A percentile compares a stretch with the other conserved stretches of the same genome.
Conservation (phyloP, 2,113 vertebrate genomes). For the Prietella phreatophila region DNA sequence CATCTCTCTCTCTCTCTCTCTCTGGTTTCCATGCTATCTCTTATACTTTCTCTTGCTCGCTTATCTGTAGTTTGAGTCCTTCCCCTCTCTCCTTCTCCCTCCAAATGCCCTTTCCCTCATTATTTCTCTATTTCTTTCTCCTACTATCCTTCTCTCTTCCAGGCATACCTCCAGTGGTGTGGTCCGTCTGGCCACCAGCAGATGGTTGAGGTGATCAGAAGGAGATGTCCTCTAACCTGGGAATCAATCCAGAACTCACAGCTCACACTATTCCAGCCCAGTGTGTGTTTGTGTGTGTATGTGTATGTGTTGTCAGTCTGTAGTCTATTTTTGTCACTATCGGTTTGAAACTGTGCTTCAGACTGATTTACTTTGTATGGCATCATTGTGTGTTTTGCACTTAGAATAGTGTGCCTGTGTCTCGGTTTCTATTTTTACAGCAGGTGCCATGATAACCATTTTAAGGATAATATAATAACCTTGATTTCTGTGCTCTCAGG, state of each 20-base stretch:
- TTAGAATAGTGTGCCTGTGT: slow-evolving; percentile 21
- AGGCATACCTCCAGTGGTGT: slow-evolving; percentile 62
- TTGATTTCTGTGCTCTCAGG: not conserved
- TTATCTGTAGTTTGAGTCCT: not conserved
- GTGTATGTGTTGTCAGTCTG: slow-evolving; percentile 36
- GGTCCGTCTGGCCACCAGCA: slow-evolving; percentile 75
- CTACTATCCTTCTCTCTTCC: slow-evolving; percentile 27
- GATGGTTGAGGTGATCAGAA: slow-evolving; percentile 73
- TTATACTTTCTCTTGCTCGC: not conserved
- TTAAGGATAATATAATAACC: not conserved
- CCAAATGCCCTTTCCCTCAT: slow-evolving; percentile 25
- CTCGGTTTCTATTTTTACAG: slow-evolving; percentile 29
- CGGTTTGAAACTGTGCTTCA: slow-evolving; percentile 35
- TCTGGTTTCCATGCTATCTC: not conserved
- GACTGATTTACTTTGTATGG: slow-evolving; percentile 44
- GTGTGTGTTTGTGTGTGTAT: slow-evolving; percentile 55
- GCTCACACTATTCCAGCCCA: slow-evolving; percentile 66
- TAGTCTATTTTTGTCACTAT: slow-evolving; percentile 49
- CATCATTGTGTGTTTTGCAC: slow-evolving; percentile 38
- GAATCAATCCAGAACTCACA: slow-evolving; percentile 68
- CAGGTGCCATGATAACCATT: slow-evolving; percentile 4
- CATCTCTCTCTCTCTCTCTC: not conserved
- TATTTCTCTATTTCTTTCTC: slow-evolving; percentile 21
- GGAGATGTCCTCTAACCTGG: slow-evolving; percentile 79
- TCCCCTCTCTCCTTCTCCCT: not conserved